These are phyloP conservation scores for Hyla sarda DNA, from an alignment of 2,113 vertebrate genomes.

Conservation along the genomic window DNA sequence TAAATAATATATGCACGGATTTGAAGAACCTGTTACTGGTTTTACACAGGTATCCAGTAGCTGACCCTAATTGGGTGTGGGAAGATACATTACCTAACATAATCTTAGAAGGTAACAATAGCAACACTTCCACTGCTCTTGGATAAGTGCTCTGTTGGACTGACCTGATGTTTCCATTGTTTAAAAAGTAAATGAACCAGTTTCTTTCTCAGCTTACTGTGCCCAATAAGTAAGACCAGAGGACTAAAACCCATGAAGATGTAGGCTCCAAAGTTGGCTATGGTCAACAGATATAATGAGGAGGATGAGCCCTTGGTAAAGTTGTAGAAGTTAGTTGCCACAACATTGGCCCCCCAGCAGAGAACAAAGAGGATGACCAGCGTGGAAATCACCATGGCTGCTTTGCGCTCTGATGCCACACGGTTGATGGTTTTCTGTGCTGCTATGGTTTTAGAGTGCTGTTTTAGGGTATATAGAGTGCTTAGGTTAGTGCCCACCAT, in stretches of 20 bases:
- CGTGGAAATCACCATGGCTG: slow-evolving; percentile 78
- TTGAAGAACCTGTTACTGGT: too few species aligned
- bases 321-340: slow-evolving; percentile 80
- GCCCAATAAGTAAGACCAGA: slow-evolving; percentile 72
- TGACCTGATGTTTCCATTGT: slow-evolving; percentile 22
- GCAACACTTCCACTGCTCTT: neutral
- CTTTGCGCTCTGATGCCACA: slow-evolving; percentile 74
- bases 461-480: slow-evolving; percentile 75
- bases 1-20: too few species aligned
- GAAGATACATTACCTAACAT: too few species aligned
- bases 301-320: slow-evolving; percentile 69
- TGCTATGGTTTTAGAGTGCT: slow-evolving; percentile 64
- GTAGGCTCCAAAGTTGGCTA: slow-evolving; percentile 76
- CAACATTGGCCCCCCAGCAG: slow-evolving; percentile 77
- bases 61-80: neutral
- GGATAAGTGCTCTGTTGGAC: neutral
- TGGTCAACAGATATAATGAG: slow-evolving; percentile 66
- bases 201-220: slow-evolving; percentile 71
- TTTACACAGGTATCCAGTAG: too few species aligned
- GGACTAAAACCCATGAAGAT: slow-evolving; percentile 77
- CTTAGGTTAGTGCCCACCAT: slow-evolving; percentile 76
- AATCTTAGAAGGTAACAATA: neutral
- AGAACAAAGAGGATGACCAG: slow-evolving; percentile 76
- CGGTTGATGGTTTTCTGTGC: slow-evolving; percentile 64
- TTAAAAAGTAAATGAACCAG: slow-evolving; percentile 63